Percentiles rank a stretch among this genome's conserved stretches.
Evolutionary conservation across 2,797 vertebrate genomes (phyloP).

Genomic region (Sternarchorhynchus goeldii): DNA sequence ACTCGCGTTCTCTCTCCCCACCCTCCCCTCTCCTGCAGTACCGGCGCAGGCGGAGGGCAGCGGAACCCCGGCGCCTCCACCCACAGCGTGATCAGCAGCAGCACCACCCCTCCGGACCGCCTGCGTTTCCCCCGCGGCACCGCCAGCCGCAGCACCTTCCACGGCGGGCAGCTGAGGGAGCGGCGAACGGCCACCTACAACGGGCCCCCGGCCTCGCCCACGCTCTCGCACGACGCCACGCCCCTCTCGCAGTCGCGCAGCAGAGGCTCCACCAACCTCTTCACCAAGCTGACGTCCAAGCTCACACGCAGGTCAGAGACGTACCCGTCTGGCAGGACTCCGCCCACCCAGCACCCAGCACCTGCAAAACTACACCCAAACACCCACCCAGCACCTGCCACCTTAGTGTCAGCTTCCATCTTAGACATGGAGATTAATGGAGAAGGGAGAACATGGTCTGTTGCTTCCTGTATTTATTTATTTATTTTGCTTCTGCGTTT

Average conservation of each 20-base stretch:
- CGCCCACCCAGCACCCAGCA: no score
- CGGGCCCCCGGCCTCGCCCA: slow-evolving; percentile 84
- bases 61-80: slow-evolving; percentile 85
- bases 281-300: slow-evolving; percentile 87
- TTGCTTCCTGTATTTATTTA: no score
- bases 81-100: slow-evolving; percentile 86
- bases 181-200: slow-evolving; percentile 87
- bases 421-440: no score
- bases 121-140: slow-evolving; percentile 85
- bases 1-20: no score
- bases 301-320: slow-evolving; percentile 80
- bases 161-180: slow-evolving; percentile 82
- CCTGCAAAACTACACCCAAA: no score
- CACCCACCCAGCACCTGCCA: no score
- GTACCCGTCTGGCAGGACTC: neutral
- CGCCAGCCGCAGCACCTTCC: slow-evolving; percentile 86
- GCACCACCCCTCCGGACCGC: slow-evolving; percentile 82
- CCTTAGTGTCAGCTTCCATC: no score
- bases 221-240: slow-evolving; percentile 84
- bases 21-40: slow-evolving; percentile 45
- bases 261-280: slow-evolving; percentile 84
- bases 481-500: no score
- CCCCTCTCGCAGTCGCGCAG: slow-evolving; percentile 83
- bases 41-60: slow-evolving; percentile 68
- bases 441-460: no score